Conservation (phyloP, 1,140 invertebrate species). For the Heliconius eleuchia region DNA sequence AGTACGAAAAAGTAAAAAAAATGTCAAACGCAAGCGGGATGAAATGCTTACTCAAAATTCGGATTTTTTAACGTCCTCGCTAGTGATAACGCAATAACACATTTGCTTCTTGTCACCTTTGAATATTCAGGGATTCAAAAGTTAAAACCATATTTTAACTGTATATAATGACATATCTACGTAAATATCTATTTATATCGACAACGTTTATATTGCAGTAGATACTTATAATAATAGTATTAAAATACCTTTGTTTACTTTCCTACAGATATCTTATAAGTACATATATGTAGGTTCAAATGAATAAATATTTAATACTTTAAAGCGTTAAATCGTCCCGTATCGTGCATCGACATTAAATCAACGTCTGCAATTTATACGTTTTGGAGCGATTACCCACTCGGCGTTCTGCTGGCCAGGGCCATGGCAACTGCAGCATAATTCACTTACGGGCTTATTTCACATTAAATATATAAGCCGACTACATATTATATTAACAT, state of each 20-base stretch:
- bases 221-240: neutral
- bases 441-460: conserved; percentile 32
- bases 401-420: conserved; percentile 15
- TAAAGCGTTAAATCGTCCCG: neutral
- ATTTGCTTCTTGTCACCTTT: conserved; percentile 6
- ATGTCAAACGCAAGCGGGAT: conserved; percentile 7
- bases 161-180: neutral
- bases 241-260: neutral
- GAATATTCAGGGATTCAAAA: neutral
- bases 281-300: too few relatives aligned
- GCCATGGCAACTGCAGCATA: conserved; percentile 35
- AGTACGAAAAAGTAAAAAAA: neutral
- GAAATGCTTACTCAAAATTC: conserved; percentile 13
- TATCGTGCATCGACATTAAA: conserved; percentile 24
- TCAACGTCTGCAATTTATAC: conserved; percentile 30
- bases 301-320: neutral
- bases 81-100: conserved; percentile 9
- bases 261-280: neutral
- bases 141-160: neutral
- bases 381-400: conserved; percentile 35
- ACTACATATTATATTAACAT: neutral
- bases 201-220: neutral
- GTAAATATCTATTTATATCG: neutral
- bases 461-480: conserved; percentile 22
- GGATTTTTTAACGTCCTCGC: neutral